Base-by-base conservation (phyloP, 2,888 invertebrate species). In the Troides oblongomaculatus region DNA sequence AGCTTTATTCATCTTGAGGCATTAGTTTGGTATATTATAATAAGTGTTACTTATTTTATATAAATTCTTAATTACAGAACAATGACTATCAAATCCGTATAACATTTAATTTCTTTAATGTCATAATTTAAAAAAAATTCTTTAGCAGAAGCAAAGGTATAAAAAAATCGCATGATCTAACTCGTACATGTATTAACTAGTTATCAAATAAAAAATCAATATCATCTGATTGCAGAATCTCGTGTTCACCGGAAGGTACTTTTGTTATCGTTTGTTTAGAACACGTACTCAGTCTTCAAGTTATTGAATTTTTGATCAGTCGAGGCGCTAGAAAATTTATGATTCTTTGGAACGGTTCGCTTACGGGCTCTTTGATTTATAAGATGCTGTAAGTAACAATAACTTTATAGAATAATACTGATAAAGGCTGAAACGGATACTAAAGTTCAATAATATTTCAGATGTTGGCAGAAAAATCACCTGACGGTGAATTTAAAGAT, bases 321-420 rank as follows among this genome's bases (percentile, higher is more conserved):
- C 66, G 62, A n/a, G 62, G 66, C 5, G 66, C 66, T 21, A 62
- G 56, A 67, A 61, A 67, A 25, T 2, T 66, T 60, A 53, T 17
- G 8, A 58, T 66, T 60, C 6, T 66, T 12, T 66, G 59, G 62
- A 67, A 57, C 36, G 56, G 56, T 25, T 8, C 56, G 18, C 25
- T 39, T 5, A 62, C 43, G n/a, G 56, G 39, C 7, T 62, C 17
- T 5, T 46, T 66, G 17, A n/a, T 21, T 14, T 60, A 60, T n/a
- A 66, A 66, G 30, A 60, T 60, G 12, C 30, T 25, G 66, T 66
- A 2, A 50, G 36, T 21, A 18, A 14, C 12, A 58, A 56, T 21
- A 56, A 5, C n/a, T 12, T 23, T 6, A 58, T 53, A n/a, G 4
- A n/a, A 18, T 14, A 50, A 1, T 53, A 53, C 5, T n/a, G 18